Evolutionary conservation across 2,888 invertebrate species (phyloP).

Genomic region (Liodrosophila aerea): DNA sequence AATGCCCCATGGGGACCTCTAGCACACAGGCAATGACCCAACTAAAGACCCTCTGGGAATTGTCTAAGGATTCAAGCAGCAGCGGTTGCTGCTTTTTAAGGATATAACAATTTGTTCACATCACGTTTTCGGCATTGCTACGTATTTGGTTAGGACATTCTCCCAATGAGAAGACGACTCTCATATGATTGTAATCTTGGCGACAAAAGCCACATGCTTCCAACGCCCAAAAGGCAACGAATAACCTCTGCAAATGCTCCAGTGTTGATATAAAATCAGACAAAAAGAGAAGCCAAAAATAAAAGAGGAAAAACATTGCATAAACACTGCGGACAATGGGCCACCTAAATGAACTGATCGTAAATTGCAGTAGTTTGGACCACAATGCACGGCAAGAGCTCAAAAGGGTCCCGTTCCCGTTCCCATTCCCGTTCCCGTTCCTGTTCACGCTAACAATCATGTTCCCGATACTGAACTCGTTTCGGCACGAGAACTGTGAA

Average conservation of each 20-base stretch:
- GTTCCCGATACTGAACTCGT: constrained; percentile 10
- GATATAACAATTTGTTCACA: constrained; percentile 65
- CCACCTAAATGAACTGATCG: constrained; percentile 71
- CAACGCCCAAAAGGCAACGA: too few species aligned
- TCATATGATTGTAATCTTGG: constrained; percentile 25
- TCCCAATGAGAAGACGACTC: neutral
- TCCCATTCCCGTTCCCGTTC: constrained; percentile 21
- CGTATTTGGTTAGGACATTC: constrained; percentile 49
- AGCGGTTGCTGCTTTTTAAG: constrained; percentile 49
- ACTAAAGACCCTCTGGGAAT: constrained; percentile 60
- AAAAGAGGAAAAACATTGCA: constrained; percentile 50
- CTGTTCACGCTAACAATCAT: neutral
- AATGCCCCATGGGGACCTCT: constrained; percentile 46
- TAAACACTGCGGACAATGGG: constrained; percentile 70
- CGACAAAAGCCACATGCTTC: constrained; percentile 19
- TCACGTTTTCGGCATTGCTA: constrained; percentile 53
- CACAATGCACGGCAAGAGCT: constrained; percentile 40
- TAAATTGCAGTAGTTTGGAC: constrained; percentile 68
- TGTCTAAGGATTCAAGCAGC: constrained; percentile 15
- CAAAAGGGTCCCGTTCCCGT: constrained; percentile 7
- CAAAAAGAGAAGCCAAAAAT: constrained; percentile 7
- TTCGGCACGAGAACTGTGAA: constrained; percentile 54
- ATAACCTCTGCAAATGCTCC: too few species aligned
- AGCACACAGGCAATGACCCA: constrained; percentile 43
- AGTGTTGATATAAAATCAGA: constrained; percentile 65